Base-by-base conservation (phyloP, 1,140 invertebrate species). In the Orussus abietinus region DNA sequence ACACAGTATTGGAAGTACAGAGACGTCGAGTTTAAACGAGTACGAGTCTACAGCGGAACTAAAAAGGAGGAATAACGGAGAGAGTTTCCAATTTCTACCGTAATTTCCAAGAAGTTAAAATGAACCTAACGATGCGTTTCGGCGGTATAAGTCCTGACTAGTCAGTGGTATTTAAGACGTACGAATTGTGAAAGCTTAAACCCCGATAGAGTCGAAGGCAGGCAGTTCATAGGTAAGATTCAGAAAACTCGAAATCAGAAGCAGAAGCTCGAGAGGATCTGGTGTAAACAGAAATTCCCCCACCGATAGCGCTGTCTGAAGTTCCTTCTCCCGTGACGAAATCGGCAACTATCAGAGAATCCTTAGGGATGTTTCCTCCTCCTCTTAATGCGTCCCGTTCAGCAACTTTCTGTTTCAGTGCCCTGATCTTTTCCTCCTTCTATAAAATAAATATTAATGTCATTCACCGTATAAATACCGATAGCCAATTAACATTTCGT, bases 351-450 rank as follows among this genome's bases (percentile, higher is more conserved):
- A 86, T 79, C 41, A 76, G 57, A 38, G 74, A 74, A 44, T 75
- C 71, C 60, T 77, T 75, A 20, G 58, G 57, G 22, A 52, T 38
- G 14, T 62, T 46, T 9, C 58, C 57, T 6, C 53, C 61, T 4
- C 66, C 66, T 29, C 70, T 69, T 6, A 59, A 19, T 2, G 78
- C 76, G 46, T 90, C 87, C 17, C 83, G 78, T 55, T 92, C 88
- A 7, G 83, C 80, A 18, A 94, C 66, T 42, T 85, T 83, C 56
- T 87, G 80, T 54, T 89, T 85, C 45, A 92, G 69, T 31, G 83
- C 70, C 25, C 83, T 82, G 29, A 94, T 90, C 57, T 87, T 88
- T 54, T 92, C 90, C 70, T 93, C 90, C 77, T 93, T 92, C 89
- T 93, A 74, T 10, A 72, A 43, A 39, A 34, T 10, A 15, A 13